Evolutionary conservation across 2,113 vertebrate species (phyloP), one percentile per base, ranked within the genome.

Genomic region (Passer montanus): DNA sequence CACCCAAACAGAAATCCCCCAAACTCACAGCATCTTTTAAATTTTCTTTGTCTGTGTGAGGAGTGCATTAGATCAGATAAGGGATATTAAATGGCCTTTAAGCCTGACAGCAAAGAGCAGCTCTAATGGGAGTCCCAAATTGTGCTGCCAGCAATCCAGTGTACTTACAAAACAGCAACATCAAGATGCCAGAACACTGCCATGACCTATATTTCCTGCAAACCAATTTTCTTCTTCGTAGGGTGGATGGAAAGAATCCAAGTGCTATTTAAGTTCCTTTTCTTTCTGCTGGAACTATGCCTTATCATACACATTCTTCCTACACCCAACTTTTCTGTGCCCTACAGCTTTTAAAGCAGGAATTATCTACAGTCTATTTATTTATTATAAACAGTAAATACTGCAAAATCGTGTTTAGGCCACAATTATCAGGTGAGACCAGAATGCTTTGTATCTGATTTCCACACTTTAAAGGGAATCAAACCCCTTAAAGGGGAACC

Each of bases 171-270:
- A 97, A 93, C 92, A 89, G 93, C 66, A 97, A 94, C 75, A 75
- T 90, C 97, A 94, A 95, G 97, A 97, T 91, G 96, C 94, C 59
- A 67, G 76, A 97, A 92, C 94, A 72, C 86, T 97, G 96, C 96
- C 94, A 89, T 93, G 93, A 98, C 97, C 98, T 97, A 96, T 96
- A 97, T 97, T 97, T 96, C 97, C 96, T 75, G 73, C 94, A 98
- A 97, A 98, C 95, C 97, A 97, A 97, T 98, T 97, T 98, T 98
- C 96, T 97, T 97, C 96, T 89, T 96, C 93, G 94, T 95, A 97
- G 88, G 96, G 91, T 96, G 87, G 97, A 95, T 92, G 94, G 97
- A 97, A 97, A 96, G 94, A 92, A 97, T 97, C 94, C 96, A 97
- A 97, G 83, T 75, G 74, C 77, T 87, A 95, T 94, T 94, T 82